Conservation (phyloP, 1,140 invertebrate genomes). For the Drosophila repletoides region DNA sequence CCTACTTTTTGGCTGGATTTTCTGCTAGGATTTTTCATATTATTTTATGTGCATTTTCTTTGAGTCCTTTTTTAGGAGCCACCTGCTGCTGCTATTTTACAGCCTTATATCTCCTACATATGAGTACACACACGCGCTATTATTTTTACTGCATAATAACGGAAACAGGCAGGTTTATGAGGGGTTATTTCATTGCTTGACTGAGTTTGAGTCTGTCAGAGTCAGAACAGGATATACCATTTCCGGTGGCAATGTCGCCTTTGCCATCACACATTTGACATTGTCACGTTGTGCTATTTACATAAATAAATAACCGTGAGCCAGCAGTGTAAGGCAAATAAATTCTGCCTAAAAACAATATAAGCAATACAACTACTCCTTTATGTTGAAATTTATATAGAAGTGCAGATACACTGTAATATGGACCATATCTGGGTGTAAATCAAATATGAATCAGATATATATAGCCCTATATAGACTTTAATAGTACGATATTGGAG, state of each 20-base stretch:
- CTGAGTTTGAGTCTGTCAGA: constrained; percentile 22
- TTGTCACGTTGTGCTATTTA: constrained; percentile 70
- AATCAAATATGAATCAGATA: neutral
- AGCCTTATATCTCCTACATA: neutral
- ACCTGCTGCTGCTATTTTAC: constrained; percentile 64
- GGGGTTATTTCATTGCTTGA: no score
- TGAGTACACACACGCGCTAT: constrained; percentile 14
- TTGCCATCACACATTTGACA: constrained; percentile 52
- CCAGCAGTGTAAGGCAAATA: constrained; percentile 52
- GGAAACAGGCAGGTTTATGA: constrained; percentile 53
- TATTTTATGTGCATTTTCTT: constrained; percentile 50
- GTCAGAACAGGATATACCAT: neutral
- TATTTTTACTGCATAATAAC: constrained; percentile 61
- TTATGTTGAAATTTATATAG: neutral
- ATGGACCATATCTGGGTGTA: neutral
- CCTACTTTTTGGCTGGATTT: constrained; percentile 6
- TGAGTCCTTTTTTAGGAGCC: constrained; percentile 39
- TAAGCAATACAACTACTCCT: constrained; percentile 7
- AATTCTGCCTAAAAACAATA: constrained; percentile 60
- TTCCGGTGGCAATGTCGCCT: constrained; percentile 12
- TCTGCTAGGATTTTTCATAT: constrained; percentile 6
- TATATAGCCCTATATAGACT: no score
- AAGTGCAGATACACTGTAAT: neutral
- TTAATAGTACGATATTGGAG: no score
- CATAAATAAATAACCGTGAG: constrained; percentile 56